A percentile compares a stretch with the other conserved stretches of the same genome.
Evolutionary conservation across 2,113 vertebrate genomes (phyloP).

Genomic region (Misgurnus anguillicaudatus): DNA sequence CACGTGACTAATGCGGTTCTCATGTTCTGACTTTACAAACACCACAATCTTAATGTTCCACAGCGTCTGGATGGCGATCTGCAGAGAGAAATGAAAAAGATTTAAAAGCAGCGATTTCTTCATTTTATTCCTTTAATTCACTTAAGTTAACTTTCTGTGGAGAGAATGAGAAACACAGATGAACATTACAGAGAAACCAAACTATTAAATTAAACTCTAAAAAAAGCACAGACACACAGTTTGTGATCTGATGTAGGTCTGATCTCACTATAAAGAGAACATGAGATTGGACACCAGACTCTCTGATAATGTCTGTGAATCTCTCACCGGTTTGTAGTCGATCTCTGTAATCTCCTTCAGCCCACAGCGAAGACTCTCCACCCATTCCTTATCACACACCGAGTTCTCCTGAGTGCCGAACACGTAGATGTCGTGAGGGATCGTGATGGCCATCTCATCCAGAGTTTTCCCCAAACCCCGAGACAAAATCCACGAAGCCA

Average conservation of each 20-base stretch:
- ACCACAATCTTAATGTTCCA: slow-evolving; percentile 94
- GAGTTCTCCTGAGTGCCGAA: slow-evolving; percentile 96
- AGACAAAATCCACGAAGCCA: slow-evolving; percentile 88
- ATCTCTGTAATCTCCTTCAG: slow-evolving; percentile 92
- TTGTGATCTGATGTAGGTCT: too few relatives aligned
- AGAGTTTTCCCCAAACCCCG: slow-evolving; percentile 91
- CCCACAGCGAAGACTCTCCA: slow-evolving; percentile 81
- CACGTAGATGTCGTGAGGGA: slow-evolving; percentile 95
- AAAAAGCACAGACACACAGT: background rate
- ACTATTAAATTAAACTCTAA: background rate
- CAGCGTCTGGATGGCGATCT: slow-evolving; percentile 89
- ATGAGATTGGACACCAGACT: too few relatives aligned
- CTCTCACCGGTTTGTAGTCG: slow-evolving; percentile 88
- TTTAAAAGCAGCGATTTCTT: too few relatives aligned
- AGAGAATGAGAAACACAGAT: slow-evolving; percentile 23
- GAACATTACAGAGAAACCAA: background rate
- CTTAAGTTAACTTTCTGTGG: background rate
- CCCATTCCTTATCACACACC: slow-evolving; percentile 92
- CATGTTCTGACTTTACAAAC: slow-evolving; percentile 88
- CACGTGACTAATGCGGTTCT: slow-evolving; percentile 91
- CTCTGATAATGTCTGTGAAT: background rate
- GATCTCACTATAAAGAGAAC: too few relatives aligned
- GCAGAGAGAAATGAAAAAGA: background rate
- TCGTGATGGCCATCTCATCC: slow-evolving; percentile 90
- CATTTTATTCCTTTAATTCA: background rate